These are phyloP conservation scores for Polypterus bichir DNA, from an alignment of 2,113 vertebrate genomes.

Conservation along the genomic window DNA sequence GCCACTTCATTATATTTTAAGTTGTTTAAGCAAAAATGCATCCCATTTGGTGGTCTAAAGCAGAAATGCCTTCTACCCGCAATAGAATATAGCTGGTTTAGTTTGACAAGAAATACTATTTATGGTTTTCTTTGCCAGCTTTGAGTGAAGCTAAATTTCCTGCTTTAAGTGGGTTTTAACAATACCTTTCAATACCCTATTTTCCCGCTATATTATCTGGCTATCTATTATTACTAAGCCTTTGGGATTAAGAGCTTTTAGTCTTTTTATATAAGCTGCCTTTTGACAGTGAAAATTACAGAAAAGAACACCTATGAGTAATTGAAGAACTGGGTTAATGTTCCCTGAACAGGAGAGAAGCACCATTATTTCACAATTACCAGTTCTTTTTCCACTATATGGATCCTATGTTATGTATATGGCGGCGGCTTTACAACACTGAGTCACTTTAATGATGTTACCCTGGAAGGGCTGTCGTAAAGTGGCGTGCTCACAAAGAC, in stretches of 20 bases:
- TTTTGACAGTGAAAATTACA: constrained; percentile 24
- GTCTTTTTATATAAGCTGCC: constrained; percentile 37
- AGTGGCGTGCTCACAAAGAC: too few relatives aligned
- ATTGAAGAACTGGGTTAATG: constrained; percentile 41
- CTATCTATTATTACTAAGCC: constrained; percentile 39
- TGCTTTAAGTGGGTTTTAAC: constrained; percentile 33
- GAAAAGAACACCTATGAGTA: constrained; percentile 47
- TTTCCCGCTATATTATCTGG: constrained; percentile 42
- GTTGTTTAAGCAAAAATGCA: not conserved
- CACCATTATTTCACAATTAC: constrained; percentile 34
- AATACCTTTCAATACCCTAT: constrained; percentile 49
- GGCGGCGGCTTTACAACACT: too few relatives aligned
- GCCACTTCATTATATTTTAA: not conserved
- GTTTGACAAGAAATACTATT: constrained; percentile 17
- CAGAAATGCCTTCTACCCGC: not conserved
- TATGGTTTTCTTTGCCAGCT: constrained; percentile 18
- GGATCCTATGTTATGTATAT: too few relatives aligned
- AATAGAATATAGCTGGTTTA: not conserved
- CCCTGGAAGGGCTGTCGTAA: too few relatives aligned
- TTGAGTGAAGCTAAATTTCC: constrained; percentile 17
- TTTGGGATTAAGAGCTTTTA: constrained; percentile 28
- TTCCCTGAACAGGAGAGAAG: constrained; percentile 47
- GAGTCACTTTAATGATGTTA: too few relatives aligned
- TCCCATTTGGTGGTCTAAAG: not conserved
- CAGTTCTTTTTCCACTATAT: too few relatives aligned